phyloP scores from a whole-genome alignment of 2,113 vertebrate genomes.

The Etheostoma cragini region DNA sequence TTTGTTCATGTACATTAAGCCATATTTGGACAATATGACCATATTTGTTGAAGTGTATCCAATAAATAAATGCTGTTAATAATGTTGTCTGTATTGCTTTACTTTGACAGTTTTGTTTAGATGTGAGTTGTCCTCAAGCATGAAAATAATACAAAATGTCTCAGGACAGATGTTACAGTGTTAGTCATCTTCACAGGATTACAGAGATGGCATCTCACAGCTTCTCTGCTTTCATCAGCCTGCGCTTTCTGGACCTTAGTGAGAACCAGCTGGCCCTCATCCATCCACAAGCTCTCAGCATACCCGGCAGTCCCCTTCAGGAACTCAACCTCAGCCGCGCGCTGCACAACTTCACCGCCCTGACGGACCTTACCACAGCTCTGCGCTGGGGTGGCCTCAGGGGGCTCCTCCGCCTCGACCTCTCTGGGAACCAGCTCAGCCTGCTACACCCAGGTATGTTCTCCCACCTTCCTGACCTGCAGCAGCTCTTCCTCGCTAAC shows the following conservation, averaged over 20 bases:
- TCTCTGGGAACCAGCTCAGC: conserved; percentile 72
- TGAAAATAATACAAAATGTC: background rate
- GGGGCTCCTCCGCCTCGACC: conserved; percentile 76
- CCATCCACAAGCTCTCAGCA: conserved; percentile 82
- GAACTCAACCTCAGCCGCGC: conserved; percentile 84
- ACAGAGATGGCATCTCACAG: conserved; percentile 77
- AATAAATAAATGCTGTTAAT: conserved; percentile 39
- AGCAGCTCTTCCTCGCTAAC: conserved; percentile 78
- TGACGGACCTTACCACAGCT: conserved; percentile 74
- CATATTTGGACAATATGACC: conserved; percentile 21
- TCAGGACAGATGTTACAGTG: conserved; percentile 35
- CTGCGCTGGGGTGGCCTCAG: conserved; percentile 74
- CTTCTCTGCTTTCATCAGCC: conserved; percentile 77
- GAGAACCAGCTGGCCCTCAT: conserved; percentile 80
- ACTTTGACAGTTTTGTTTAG: background rate
- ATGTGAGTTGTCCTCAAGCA: background rate
- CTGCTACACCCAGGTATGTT: conserved; percentile 73
- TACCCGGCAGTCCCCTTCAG: conserved; percentile 81
- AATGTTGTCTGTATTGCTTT: conserved; percentile 1
- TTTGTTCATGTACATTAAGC: conserved; percentile 31
- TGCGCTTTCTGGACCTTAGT: conserved; percentile 82
- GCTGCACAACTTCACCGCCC: conserved; percentile 79
- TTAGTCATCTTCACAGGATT: conserved; percentile 75
- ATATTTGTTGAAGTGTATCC: conserved; percentile 33
- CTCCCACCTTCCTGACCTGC: conserved; percentile 63